These are phyloP conservation scores for Acrocephalus scirpaceus DNA, from an alignment of 2,797 vertebrate species.

Conservation along the genomic window DNA sequence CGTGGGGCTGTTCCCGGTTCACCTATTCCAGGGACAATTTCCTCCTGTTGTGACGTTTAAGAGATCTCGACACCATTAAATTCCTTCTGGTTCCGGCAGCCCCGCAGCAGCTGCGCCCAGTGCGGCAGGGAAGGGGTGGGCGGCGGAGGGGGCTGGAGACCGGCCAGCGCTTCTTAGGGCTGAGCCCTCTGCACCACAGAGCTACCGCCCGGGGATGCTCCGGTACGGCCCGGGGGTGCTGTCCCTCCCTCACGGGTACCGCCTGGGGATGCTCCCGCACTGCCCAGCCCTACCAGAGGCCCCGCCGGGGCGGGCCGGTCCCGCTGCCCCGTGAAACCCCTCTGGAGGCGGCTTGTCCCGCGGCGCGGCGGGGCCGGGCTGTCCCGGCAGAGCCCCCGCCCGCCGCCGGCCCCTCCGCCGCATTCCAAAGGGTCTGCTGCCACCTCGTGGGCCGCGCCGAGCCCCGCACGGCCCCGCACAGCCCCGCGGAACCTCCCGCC, in stretches of 20 bases:
- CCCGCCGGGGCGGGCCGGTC: not conserved
- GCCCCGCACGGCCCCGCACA: not conserved
- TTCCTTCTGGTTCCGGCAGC: not conserved
- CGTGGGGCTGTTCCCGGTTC: not conserved
- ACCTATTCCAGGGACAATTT: fast-evolving
- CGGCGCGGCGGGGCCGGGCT: not conserved
- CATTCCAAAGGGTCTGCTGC: conserved; percentile 75
- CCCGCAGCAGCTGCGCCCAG: not conserved
- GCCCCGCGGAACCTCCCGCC: not conserved
- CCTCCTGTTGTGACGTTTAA: not conserved
- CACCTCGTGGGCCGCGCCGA: conserved; percentile 71
- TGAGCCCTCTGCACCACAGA: not conserved
- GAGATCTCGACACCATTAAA: not conserved
- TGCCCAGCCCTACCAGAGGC: not conserved
- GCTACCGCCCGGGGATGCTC: not conserved
- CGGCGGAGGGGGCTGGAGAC: fast-evolving
- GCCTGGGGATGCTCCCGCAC: not conserved
- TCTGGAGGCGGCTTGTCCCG: not conserved
- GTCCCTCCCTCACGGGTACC: not conserved
- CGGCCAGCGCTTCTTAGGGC: not conserved
- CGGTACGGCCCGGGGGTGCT: not conserved
- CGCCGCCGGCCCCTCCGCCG: not conserved
- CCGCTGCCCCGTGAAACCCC: not conserved
- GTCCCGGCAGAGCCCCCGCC: not conserved
- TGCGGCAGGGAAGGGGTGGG: fast-evolving